Evolutionary conservation across 1,140 invertebrate genomes (phyloP).

Genomic region (Mylabris phalerata): DNA sequence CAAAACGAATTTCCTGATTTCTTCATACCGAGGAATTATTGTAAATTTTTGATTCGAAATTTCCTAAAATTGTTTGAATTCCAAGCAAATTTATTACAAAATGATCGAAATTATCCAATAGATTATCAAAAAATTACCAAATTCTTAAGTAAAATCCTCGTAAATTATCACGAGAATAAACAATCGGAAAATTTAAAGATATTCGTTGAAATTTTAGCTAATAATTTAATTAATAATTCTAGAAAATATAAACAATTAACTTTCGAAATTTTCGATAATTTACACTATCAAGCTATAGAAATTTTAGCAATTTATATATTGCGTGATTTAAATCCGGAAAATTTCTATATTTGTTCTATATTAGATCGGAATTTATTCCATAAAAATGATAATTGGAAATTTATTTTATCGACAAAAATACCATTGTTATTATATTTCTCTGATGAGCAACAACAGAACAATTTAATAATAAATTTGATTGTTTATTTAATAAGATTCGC

Average conservation of each 20-base stretch:
- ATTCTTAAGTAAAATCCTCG: constrained; percentile 55
- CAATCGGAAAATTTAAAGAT: constrained; percentile 41
- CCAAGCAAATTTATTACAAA: constrained; percentile 42
- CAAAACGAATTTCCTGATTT: constrained; percentile 47
- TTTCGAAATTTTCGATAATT: constrained; percentile 38
- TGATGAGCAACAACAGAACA: constrained; percentile 16
- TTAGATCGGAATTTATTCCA: constrained; percentile 40
- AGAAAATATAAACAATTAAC: constrained; percentile 17
- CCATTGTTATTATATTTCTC: constrained; percentile 47
- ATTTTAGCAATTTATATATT: constrained; percentile 43
- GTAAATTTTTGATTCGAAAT: constrained; percentile 54
- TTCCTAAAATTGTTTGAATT: constrained; percentile 53
- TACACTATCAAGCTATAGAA: constrained; percentile 45
- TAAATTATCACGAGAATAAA: constrained; percentile 46
- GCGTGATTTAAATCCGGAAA: constrained; percentile 32
- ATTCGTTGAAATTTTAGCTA: constrained; percentile 39
- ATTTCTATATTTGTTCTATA: constrained; percentile 35
- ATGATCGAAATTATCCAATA: constrained; percentile 35
- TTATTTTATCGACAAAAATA: constrained; percentile 50
- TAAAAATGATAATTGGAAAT: constrained; percentile 48
- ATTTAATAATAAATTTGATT: constrained; percentile 39
- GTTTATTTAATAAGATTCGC: constrained; percentile 34
- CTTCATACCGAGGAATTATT: constrained; percentile 53
- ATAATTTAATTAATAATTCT: too few relatives aligned
- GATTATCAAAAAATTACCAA: constrained; percentile 44